Percentiles rank a stretch among this genome's conserved stretches.
Conservation (phyloP, 2,113 vertebrate species). For the Bufo gargarizans region DNA sequence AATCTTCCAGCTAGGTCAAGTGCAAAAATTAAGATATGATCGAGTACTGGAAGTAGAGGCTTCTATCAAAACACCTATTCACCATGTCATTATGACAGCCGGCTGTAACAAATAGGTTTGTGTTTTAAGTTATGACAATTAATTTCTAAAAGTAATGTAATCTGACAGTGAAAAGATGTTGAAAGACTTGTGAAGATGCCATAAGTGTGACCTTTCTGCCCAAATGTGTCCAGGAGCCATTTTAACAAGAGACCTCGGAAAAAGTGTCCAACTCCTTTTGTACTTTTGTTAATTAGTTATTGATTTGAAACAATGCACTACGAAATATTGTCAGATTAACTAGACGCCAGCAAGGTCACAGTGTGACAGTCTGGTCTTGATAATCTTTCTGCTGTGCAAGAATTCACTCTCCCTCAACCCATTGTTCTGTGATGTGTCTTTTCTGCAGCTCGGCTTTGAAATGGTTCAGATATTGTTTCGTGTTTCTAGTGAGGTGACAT, state of each 20-base stretch:
- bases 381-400: constrained; percentile 66
- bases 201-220: constrained; percentile 95
- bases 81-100: constrained; percentile 78
- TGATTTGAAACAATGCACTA: constrained; percentile 99
- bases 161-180: constrained; percentile 90
- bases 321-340: constrained; percentile 92
- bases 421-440: constrained; percentile 63
- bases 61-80: constrained; percentile 81
- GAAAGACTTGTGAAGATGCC: constrained; percentile 87
- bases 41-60: constrained; percentile 73
- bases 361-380: constrained; percentile 72
- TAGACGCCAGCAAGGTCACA: constrained; percentile 83
- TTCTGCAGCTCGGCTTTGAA: constrained; percentile 47
- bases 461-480: constrained; percentile 14
- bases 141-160: constrained; percentile 97
- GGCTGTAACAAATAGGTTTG: constrained; percentile 78
- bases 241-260: constrained; percentile 90
- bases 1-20: constrained; percentile 99
- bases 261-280: constrained; percentile 91
- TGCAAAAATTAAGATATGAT: constrained; percentile 89
- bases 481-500: constrained; percentile 38
- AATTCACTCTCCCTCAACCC: constrained; percentile 66
- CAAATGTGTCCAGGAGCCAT: constrained; percentile 80
- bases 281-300: constrained; percentile 99
- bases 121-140: constrained; percentile 93